A percentile compares a stretch with the other conserved stretches of the same genome.
Evolutionary conservation across 2,113 vertebrate species (phyloP).

Genomic region (Aegotheles bennettii): DNA sequence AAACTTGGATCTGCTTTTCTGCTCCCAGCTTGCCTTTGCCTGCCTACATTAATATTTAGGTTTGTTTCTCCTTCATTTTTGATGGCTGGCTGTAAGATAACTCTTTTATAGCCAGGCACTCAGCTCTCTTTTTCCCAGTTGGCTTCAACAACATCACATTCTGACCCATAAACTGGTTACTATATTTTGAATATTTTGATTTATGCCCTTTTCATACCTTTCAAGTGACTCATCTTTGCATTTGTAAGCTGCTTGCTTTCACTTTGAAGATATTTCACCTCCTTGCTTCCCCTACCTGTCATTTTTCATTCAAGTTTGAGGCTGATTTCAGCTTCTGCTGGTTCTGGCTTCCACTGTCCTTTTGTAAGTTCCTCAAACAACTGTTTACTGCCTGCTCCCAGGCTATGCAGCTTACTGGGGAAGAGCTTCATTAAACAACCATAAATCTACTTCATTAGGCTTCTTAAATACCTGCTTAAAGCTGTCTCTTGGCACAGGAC

Average conservation of each 20-base stretch:
- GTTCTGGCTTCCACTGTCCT: neutral
- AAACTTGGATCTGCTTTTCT: neutral
- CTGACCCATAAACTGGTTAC: neutral
- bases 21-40: neutral
- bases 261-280: neutral
- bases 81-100: neutral
- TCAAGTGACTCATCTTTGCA: neutral
- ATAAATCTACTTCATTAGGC: neutral
- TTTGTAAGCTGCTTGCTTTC: neutral
- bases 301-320: neutral
- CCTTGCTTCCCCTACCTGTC: neutral
- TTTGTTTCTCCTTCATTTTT: neutral
- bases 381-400: neutral
- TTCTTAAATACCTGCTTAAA: neutral
- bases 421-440: conserved; percentile 19
- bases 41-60: neutral
- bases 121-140: neutral
- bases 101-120: neutral
- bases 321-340: neutral
- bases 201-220: neutral
- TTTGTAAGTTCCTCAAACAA: neutral
- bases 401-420: neutral
- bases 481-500: neutral
- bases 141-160: neutral
- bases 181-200: neutral